phyloP scores from a whole-genome alignment of 2,888 invertebrate genomes.

The Dasysyrphus tricinctus region DNA sequence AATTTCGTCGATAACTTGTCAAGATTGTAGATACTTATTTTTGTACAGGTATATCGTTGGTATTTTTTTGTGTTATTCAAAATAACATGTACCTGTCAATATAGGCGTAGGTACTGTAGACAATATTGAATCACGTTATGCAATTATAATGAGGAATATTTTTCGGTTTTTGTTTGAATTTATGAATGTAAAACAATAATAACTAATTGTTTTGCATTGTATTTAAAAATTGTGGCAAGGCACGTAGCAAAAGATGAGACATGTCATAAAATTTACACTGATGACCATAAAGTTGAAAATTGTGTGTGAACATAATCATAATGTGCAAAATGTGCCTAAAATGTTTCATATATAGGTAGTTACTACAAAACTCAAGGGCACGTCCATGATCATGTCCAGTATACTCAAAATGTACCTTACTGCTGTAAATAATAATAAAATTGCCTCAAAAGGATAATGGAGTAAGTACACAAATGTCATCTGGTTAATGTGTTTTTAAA shows the following conservation, averaged over 20 bases:
- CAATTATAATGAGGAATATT: slow-evolving; percentile 45
- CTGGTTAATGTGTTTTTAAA: not conserved
- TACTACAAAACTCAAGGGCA: slow-evolving; percentile 17
- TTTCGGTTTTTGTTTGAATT: slow-evolving; percentile 27
- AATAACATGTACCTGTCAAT: slow-evolving; percentile 21
- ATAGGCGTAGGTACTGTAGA: not conserved
- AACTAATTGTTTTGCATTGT: slow-evolving; percentile 50
- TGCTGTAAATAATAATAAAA: slow-evolving; percentile 1
- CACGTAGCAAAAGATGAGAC: slow-evolving; percentile 60
- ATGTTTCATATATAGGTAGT: no score
- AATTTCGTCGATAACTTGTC: slow-evolving; percentile 49
- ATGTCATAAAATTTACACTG: slow-evolving; percentile 60
- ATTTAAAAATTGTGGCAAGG: slow-evolving; percentile 53
- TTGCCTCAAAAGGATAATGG: not conserved
- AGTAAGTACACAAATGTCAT: not conserved
- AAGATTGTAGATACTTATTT: slow-evolving; percentile 19
- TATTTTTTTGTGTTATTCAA: not conserved
- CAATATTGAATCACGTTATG: slow-evolving; percentile 65
- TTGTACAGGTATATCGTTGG: not conserved
- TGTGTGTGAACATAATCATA: slow-evolving; percentile 32
- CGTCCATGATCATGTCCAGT: not conserved
- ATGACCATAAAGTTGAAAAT: slow-evolving; percentile 25
- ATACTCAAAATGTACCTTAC: not conserved
- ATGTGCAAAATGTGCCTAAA: slow-evolving; percentile 30
- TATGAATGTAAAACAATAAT: slow-evolving; percentile 41